phyloP scores from a whole-genome alignment of 2,888 invertebrate genomes.

The Alloscopus bannaensis region DNA sequence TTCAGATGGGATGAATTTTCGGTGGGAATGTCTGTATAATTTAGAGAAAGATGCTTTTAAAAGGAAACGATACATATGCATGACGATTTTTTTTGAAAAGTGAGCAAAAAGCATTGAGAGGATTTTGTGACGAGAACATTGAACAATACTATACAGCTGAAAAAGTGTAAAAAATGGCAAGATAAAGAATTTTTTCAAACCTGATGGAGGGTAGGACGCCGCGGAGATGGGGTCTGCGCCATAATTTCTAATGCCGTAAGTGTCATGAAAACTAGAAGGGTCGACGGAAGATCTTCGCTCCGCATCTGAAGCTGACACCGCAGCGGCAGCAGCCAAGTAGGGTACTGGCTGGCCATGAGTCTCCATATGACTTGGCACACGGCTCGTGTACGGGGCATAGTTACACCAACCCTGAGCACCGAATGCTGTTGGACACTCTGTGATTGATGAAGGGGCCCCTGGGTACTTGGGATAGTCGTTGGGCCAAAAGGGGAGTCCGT shows the following conservation, averaged over 20 bases:
- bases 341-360: slow-evolving; percentile 71
- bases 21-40: too few species aligned
- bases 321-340: slow-evolving; percentile 68
- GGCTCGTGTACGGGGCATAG: slow-evolving; percentile 70
- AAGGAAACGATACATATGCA: too few species aligned
- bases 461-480: slow-evolving; percentile 72
- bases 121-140: not conserved
- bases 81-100: not conserved
- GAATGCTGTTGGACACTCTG: slow-evolving; percentile 71
- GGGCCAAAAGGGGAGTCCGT: slow-evolving; percentile 70
- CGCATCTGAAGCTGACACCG: slow-evolving; percentile 68
- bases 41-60: too few species aligned
- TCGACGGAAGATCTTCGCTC: slow-evolving; percentile 68
- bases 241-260: slow-evolving; percentile 71
- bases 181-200: slow-evolving; percentile 48
- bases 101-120: not conserved
- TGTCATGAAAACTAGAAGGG: slow-evolving; percentile 71
- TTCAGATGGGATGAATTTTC: too few species aligned
- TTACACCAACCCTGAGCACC: slow-evolving; percentile 70
- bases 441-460: slow-evolving; percentile 66
- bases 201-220: slow-evolving; percentile 73
- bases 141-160: not conserved
- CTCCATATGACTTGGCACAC: slow-evolving; percentile 73
- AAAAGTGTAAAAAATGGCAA: slow-evolving; percentile 19
- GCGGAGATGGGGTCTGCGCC: slow-evolving; percentile 71